These are phyloP conservation scores for Athalia circularis DNA, from an alignment of 2,888 invertebrate genomes.

Conservation along the genomic window DNA sequence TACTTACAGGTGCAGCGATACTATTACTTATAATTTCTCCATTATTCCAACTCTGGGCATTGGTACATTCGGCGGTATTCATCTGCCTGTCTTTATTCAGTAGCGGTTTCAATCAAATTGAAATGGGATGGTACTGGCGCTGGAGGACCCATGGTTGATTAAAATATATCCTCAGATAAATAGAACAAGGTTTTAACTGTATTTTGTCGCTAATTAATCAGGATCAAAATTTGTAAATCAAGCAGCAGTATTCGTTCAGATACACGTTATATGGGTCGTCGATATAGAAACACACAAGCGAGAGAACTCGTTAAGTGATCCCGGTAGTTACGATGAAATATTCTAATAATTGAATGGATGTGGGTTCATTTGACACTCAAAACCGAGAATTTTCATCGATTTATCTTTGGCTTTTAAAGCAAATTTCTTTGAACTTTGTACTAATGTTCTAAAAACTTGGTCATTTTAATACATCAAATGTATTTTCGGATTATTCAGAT, in stretches of 20 bases:
- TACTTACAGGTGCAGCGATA: conserved; percentile 60
- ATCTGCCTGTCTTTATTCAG: conserved; percentile 65
- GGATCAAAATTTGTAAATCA: conserved; percentile 3
- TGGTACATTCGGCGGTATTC: conserved; percentile 64
- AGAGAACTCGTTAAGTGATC: neutral
- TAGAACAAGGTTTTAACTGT: too few species aligned
- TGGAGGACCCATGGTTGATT: conserved; percentile 57
- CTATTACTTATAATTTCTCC: conserved; percentile 67
- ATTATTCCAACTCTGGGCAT: conserved; percentile 68
- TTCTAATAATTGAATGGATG: neutral
- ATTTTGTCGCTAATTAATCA: conserved; percentile 8
- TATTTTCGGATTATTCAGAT: neutral
- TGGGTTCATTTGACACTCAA: neutral
- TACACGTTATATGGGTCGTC: neutral
- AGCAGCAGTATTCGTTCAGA: neutral
- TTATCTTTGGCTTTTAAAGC: neutral
- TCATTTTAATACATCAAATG: neutral
- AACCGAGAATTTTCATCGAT: neutral
- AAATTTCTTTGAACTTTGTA: neutral
- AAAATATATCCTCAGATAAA: neutral
- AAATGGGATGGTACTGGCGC: conserved; percentile 70
- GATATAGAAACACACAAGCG: neutral
- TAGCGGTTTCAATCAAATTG: conserved; percentile 68
- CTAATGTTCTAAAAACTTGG: neutral
- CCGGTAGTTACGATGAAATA: neutral